phyloP scores from a whole-genome alignment of 2,797 vertebrate genomes.

The Crocodylus rhombifer region DNA sequence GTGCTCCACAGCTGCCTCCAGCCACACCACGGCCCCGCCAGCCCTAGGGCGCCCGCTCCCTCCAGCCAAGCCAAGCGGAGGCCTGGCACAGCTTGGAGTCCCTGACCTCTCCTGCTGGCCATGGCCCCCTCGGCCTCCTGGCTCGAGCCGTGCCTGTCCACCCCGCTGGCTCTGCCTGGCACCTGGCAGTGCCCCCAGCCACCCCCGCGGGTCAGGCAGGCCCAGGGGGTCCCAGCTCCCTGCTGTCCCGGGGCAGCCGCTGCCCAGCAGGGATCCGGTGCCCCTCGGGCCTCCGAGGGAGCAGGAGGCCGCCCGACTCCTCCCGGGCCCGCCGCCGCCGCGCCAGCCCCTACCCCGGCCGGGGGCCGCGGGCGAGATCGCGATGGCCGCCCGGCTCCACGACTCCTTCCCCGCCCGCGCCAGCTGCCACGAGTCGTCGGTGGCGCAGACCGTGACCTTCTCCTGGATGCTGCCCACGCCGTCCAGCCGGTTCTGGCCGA shows the following conservation, averaged over 20 bases:
- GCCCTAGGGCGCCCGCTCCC: no score
- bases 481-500: constrained; percentile 85
- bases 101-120: neutral
- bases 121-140: neutral
- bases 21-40: neutral
- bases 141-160: rapidly evolving
- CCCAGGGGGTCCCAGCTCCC: rapidly evolving
- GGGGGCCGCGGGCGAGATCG: constrained; percentile 83
- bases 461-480: constrained; percentile 90
- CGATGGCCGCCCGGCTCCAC: constrained; percentile 85
- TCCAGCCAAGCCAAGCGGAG: neutral
- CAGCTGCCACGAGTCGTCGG: constrained; percentile 86
- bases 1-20: neutral
- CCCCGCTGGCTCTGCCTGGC: rapidly evolving
- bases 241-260: no score
- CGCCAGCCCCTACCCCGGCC: constrained; percentile 78
- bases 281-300: neutral
- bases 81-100: neutral
- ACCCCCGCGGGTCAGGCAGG: neutral
- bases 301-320: rapidly evolving
- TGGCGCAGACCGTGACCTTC: constrained; percentile 90
- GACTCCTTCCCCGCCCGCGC: constrained; percentile 88
- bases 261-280: rapidly evolving
- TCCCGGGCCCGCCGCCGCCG: neutral
- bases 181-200: neutral